Conservation (phyloP, 2,888 invertebrate species). For the Trachelus iudaicus region DNA sequence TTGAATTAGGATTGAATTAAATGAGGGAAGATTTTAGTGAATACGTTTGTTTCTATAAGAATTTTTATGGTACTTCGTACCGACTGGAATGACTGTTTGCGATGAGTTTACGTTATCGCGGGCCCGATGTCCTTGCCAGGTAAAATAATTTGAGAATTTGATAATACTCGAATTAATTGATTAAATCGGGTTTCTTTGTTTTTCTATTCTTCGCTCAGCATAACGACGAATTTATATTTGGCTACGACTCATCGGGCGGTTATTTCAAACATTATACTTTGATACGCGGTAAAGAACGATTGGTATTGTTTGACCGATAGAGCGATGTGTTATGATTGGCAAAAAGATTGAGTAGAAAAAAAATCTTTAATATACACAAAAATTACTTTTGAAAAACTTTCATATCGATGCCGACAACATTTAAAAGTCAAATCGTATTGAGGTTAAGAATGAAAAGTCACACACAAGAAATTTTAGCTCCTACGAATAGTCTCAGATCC, state of each 20-base stretch:
- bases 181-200: neutral
- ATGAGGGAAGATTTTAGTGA: neutral
- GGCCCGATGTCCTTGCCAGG: slow-evolving; percentile 18
- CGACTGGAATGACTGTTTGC: neutral
- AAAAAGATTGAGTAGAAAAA: neutral
- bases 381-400: neutral
- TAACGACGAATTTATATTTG: neutral
- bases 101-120: slow-evolving; percentile 20
- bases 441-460: neutral
- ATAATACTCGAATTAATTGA: neutral
- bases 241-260: neutral
- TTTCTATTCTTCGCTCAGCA: neutral
- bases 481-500: neutral
- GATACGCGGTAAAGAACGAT: neutral
- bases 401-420: neutral
- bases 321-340: neutral
- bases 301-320: neutral
- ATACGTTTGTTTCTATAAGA: slow-evolving; percentile 8
- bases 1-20: neutral
- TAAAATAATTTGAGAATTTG: neutral
- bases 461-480: neutral
- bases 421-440: neutral
- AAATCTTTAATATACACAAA: neutral
- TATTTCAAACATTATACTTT: neutral
- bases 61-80: neutral